Evolutionary conservation across 2,888 invertebrate species (phyloP).

Genomic region (Rotaria macrura): DNA sequence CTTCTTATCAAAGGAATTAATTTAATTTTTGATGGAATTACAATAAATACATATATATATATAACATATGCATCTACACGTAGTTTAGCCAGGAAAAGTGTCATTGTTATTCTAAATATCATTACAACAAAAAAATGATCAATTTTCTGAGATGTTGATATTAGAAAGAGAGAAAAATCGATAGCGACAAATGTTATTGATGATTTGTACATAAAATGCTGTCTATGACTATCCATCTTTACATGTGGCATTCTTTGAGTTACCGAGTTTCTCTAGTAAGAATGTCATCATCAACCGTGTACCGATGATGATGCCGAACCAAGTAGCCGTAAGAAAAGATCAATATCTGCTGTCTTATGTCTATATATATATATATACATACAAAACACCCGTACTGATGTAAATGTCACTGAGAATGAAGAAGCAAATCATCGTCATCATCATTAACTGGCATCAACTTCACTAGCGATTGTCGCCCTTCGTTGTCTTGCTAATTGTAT

Average conservation of each 20-base stretch:
- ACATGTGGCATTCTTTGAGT: not conserved
- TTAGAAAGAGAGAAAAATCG: not conserved
- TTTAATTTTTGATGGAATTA: too few relatives aligned
- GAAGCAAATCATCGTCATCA: not conserved
- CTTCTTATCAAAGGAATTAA: too few relatives aligned
- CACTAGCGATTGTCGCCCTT: not conserved
- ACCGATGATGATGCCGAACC: not conserved
- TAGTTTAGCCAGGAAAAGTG: too few relatives aligned
- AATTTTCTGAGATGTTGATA: not conserved
- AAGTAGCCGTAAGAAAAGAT: not conserved
- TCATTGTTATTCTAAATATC: too few relatives aligned
- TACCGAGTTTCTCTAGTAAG: not conserved
- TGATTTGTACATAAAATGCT: not conserved
- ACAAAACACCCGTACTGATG: not conserved
- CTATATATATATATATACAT: not conserved
- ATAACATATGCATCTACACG: too few relatives aligned
- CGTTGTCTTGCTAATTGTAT: not conserved
- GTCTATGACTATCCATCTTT: not conserved
- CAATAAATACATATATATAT: too few relatives aligned
- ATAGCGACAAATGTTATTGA: not conserved
- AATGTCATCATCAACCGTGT: not conserved
- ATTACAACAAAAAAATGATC: not conserved
- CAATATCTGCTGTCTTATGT: not conserved
- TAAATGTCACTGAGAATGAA: not conserved
- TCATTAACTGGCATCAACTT: not conserved